These are phyloP conservation scores for Oscheius sp. DNA, from an alignment of 1,140 invertebrate genomes.

Conservation along the genomic window DNA sequence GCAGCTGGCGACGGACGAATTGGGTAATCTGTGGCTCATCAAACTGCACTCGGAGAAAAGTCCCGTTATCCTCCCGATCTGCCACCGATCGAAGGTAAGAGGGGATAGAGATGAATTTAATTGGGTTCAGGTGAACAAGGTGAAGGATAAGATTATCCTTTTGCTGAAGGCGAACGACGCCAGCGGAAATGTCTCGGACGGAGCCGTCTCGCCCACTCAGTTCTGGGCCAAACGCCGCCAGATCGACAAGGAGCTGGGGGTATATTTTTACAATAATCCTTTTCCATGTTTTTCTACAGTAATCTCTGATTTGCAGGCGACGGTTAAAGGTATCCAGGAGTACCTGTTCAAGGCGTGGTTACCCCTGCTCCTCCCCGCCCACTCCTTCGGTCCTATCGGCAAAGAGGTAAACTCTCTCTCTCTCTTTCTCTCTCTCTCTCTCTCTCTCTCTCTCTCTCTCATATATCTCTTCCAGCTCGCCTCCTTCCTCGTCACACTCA, in stretches of 20 bases:
- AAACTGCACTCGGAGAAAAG: background rate
- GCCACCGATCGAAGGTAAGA: background rate
- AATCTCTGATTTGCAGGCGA: background rate
- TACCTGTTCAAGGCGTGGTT: background rate
- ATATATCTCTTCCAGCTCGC: background rate
- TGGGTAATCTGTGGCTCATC: background rate
- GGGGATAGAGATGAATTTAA: background rate
- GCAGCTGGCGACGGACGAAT: background rate
- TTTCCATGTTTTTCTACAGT: too few species aligned
- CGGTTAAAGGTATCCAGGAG: background rate
- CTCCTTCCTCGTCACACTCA: background rate
- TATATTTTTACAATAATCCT: too few species aligned
- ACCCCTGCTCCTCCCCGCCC: background rate
- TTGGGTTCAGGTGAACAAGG: background rate
- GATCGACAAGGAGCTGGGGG: background rate
- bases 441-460: background rate
- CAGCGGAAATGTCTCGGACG: background rate
- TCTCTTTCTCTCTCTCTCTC: background rate
- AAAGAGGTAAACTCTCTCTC: background rate
- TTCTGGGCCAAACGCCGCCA: background rate
- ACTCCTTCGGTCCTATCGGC: background rate
- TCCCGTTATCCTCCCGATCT: background rate
- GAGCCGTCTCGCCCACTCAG: background rate
- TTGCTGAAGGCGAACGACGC: background rate
- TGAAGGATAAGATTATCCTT: background rate